Base-by-base conservation (phyloP, 2,888 invertebrate genomes). In the Eurytoma adleriae region DNA sequence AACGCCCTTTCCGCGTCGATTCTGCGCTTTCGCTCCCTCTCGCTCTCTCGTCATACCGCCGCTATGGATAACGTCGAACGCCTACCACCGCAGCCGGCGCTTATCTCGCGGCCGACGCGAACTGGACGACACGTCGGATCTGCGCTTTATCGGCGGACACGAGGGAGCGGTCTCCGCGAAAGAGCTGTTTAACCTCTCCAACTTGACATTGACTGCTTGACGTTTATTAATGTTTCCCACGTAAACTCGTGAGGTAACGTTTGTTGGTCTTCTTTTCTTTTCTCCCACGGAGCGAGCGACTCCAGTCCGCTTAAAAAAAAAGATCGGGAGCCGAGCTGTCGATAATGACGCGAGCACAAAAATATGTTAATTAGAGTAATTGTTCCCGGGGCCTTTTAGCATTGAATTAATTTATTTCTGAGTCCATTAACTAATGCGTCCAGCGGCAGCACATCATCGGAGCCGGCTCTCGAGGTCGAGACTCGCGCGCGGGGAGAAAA, bases 1-100 rank as follows among this genome's bases (percentile, higher is more conserved):
- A 83, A 73, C 83, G 80, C 76, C 61, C 82, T 79, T 81, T 76
- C 81, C 78, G 40, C 40, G 40, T 40, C 40, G 40, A 40, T 40
- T 40, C 81, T 81, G 82, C 62, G 62, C 20, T 16, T 27, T 27
- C 62, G 62, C 52, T 20, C 40, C 18, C 48, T n/a, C 40, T 14
- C 56, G 30, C 64, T 14, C 20, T 56, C 72, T 70, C 78, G 73
- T 80, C 74, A 73, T 73, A 74, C 69, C 74, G 30, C 54, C 27
- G 48, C 24, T 40, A n/a, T n/a, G 74, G 72, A 78, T 70, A 78
- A 74, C 81, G 74, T 80, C 74, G 69, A 70, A 73, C 73, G 67
- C 66, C 77, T 78, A 73, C 74, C 69, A 40, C 40, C 40, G 40
- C 7, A 10, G 10, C 40, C 59, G 70, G 70, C 30, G 76, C 56